phyloP scores from a whole-genome alignment of 2,797 vertebrate genomes.

The Phaenicophaeus curvirostris region DNA sequence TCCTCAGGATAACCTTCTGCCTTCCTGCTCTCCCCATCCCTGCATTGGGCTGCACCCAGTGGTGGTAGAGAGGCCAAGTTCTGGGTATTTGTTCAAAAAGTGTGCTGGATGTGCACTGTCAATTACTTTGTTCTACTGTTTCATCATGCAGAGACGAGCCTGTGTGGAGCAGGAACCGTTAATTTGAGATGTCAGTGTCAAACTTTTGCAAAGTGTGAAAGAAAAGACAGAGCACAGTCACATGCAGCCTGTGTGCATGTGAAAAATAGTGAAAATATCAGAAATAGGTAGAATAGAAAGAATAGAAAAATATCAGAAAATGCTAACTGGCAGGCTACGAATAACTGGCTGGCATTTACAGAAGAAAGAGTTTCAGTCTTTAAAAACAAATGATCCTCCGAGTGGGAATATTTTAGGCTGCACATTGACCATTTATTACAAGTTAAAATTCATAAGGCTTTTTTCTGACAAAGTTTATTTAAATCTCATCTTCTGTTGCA shows the following conservation, averaged over 20 bases:
- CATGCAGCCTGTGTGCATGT: neutral
- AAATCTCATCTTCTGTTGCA: neutral
- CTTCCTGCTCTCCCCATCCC: neutral
- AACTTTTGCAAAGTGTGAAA: neutral
- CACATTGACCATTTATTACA: neutral
- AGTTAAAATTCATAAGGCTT: neutral
- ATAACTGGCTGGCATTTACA: neutral
- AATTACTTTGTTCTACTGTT: neutral
- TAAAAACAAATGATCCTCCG: neutral
- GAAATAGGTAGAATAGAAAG: too few species aligned
- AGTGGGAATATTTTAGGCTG: neutral
- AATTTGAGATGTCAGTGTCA: neutral
- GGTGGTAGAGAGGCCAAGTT: neutral
- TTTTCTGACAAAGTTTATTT: neutral
- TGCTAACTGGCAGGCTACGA: neutral
- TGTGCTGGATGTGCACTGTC: fast-evolving
- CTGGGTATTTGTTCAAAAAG: neutral
- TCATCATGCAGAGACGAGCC: fast-evolving
- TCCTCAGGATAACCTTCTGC: conserved; percentile 25
- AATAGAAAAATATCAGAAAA: neutral
- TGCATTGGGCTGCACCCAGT: fast-evolving
- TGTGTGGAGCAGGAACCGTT: neutral
- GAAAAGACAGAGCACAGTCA: neutral
- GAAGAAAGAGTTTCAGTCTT: neutral
- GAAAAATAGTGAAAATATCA: too few species aligned